Evolutionary conservation across 64 coral and sea anemone species (phyloP).

Genomic region (Montipora foliosa): DNA sequence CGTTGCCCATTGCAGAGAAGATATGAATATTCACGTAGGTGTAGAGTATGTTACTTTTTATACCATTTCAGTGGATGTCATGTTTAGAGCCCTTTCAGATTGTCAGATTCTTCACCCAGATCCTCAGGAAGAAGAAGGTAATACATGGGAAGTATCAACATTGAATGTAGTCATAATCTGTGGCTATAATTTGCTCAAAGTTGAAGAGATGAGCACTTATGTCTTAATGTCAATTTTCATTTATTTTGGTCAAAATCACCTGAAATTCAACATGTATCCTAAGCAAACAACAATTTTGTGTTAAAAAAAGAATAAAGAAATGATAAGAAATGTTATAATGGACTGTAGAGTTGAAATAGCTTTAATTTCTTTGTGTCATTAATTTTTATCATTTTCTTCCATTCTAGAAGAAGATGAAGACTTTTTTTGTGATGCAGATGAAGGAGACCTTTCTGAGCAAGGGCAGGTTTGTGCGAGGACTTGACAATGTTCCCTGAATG

Average conservation of each 20-base stretch:
- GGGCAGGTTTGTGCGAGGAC: slow-evolving; percentile 70
- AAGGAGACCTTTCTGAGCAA: slow-evolving; percentile 83
- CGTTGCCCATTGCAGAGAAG: no score
- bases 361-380: not conserved
- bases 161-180: no score
- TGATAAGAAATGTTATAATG: no score
- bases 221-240: no score
- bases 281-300: not conserved
- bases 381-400: not conserved
- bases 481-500: not conserved
- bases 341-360: not conserved
- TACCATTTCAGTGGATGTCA: slow-evolving; percentile 69
- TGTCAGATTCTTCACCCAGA: slow-evolving; percentile 90
- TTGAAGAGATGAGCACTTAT: no score
- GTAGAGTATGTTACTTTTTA: no score
- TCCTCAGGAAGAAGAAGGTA: slow-evolving; percentile 83
- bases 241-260: not conserved
- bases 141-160: no score
- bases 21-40: no score
- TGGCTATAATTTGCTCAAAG: no score
- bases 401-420: slow-evolving; percentile 71
- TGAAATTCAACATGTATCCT: not conserved
- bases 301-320: not conserved
- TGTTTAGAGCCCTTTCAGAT: slow-evolving; percentile 84
- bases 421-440: slow-evolving; percentile 83